Evolutionary conservation across 2,888 invertebrate species (phyloP).

Genomic region (Andrena haemorrhoa): DNA sequence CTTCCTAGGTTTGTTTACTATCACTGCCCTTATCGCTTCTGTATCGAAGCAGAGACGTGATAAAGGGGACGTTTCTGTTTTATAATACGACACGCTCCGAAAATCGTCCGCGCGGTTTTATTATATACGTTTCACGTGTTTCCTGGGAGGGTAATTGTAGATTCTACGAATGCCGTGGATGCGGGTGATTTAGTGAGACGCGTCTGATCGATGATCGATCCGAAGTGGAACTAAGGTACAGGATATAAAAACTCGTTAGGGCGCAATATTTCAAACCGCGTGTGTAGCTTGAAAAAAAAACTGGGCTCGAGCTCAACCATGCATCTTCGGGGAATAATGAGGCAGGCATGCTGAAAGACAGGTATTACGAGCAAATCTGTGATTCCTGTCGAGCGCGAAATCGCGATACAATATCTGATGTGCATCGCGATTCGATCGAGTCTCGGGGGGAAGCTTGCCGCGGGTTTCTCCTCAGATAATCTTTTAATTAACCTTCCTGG

Average conservation of each 20-base stretch:
- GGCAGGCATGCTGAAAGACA: slow-evolving; percentile 15
- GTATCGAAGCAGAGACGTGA: not conserved
- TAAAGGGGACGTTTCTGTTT: slow-evolving; percentile 1
- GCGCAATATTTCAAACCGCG: not conserved
- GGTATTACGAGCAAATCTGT: slow-evolving; percentile 38
- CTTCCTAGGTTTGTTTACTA: slow-evolving; percentile 38
- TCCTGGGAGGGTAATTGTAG: too few species aligned
- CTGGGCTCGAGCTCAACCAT: slow-evolving; percentile 12
- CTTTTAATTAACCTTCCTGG: not conserved
- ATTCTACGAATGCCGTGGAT: not conserved
- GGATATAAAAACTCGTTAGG: slow-evolving; percentile 8
- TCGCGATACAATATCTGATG: slow-evolving; percentile 38
- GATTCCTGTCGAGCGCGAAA: slow-evolving; percentile 31
- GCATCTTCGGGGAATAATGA: slow-evolving; percentile 9
- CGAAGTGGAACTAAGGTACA: not conserved
- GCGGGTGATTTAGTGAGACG: not conserved
- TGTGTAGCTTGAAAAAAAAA: not conserved
- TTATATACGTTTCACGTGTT: too few species aligned
- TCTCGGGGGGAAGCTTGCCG: not conserved
- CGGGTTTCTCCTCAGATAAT: not conserved
- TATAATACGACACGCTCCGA: not conserved
- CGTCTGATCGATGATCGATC: not conserved
- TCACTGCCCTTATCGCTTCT: slow-evolving; percentile 21
- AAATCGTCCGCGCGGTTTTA: not conserved
- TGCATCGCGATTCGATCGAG: slow-evolving; percentile 43